Percentiles rank a stretch among this genome's conserved stretches.
Evolutionary conservation across 1,140 invertebrate species (phyloP).

Genomic region (Ceratosolen solmsi): DNA sequence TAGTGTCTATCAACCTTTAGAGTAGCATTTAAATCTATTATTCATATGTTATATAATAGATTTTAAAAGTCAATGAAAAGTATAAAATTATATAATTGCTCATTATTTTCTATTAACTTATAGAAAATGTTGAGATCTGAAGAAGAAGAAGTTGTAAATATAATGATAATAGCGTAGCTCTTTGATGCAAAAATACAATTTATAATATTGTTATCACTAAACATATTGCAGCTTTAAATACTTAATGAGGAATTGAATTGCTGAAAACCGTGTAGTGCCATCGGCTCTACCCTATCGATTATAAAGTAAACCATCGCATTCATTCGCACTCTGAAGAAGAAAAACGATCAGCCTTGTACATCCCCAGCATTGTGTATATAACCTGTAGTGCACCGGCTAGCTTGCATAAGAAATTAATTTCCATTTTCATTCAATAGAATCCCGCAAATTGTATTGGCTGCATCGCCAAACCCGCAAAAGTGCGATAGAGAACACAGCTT

Average conservation of each 20-base stretch:
- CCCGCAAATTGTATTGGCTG: conserved; percentile 19
- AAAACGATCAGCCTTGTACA: background rate
- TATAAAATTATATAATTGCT: too few relatives aligned
- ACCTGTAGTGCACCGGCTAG: background rate
- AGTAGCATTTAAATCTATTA: too few relatives aligned
- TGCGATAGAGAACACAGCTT: background rate
- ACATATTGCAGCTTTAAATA: conserved; percentile 23
- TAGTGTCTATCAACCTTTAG: background rate
- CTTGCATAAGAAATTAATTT: conserved; percentile 46
- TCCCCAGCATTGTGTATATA: background rate
- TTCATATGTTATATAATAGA: background rate
- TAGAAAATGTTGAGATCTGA: too few relatives aligned
- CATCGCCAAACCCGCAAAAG: background rate
- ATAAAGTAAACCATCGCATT: conserved; percentile 13
- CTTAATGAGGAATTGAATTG: conserved; percentile 37
- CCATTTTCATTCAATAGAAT: conserved; percentile 29
- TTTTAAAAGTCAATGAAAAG: too few relatives aligned
- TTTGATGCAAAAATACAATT: background rate
- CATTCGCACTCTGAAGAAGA: background rate
- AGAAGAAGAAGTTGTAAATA: too few relatives aligned
- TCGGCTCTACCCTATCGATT: conserved; percentile 43
- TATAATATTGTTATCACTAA: conserved; percentile 45
- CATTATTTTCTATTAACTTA: too few relatives aligned
- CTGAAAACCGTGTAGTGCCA: background rate
- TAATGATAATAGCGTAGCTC: conserved; percentile 15